Evolutionary conservation across 2,888 invertebrate species (phyloP).

Genomic region (Alloscopus bannaensis): DNA sequence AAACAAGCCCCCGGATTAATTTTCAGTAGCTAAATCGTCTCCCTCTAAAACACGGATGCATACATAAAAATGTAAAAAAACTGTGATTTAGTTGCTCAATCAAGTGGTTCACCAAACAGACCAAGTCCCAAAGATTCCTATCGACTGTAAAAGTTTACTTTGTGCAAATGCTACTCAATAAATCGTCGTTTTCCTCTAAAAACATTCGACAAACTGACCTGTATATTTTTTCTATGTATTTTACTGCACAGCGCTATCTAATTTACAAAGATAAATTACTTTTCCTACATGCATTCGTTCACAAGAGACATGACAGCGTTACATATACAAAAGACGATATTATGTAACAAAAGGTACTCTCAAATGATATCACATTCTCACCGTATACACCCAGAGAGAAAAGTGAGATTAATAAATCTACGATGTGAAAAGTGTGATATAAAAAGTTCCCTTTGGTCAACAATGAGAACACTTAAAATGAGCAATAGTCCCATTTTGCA

Average conservation of each 20-base stretch:
- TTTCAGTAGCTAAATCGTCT: constrained; percentile 42
- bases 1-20: constrained; percentile 51
- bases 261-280: constrained; percentile 59
- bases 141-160: constrained; percentile 26
- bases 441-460: no score
- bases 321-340: no score
- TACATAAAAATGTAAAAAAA: background rate
- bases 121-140: constrained; percentile 40
- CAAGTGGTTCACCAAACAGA: constrained; percentile 37
- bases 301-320: no score
- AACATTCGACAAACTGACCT: no score
- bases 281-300: no score
- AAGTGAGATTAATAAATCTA: constrained; percentile 61
- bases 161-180: constrained; percentile 24
- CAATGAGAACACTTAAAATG: constrained; percentile 38
- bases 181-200: constrained; percentile 25
- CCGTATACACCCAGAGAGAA: no score
- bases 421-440: no score
- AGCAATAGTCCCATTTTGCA: constrained; percentile 35
- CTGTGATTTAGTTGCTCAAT: constrained; percentile 51
- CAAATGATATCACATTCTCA: constrained; percentile 44
- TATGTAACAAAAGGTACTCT: constrained; percentile 8
- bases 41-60: background rate
- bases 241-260: no score
- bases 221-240: no score